Conservation (phyloP, 1,140 invertebrate genomes). For the Chironomus striatipennis region DNA sequence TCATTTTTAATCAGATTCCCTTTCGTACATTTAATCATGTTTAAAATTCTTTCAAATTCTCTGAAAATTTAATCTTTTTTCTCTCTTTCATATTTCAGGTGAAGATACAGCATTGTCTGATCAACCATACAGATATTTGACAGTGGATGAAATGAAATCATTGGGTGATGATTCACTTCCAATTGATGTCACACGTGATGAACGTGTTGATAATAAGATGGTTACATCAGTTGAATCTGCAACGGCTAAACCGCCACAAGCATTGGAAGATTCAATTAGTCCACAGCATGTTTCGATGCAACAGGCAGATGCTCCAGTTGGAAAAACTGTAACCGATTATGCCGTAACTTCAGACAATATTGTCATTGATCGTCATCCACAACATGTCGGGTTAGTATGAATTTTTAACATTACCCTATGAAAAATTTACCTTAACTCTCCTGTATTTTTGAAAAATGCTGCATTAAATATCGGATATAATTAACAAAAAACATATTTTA, state of each 20-base stretch:
- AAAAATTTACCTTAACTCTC: constrained; percentile 28
- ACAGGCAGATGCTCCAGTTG: constrained; percentile 39
- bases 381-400: constrained; percentile 62
- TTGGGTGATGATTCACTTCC: constrained; percentile 86
- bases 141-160: constrained; percentile 90
- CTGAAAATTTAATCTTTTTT: too few species aligned
- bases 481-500: not conserved
- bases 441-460: constrained; percentile 37
- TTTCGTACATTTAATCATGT: constrained; percentile 51
- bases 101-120: constrained; percentile 83
- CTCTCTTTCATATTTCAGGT: constrained; percentile 47
- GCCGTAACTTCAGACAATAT: constrained; percentile 49
- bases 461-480: constrained; percentile 30
- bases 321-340: not conserved
- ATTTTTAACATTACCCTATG: constrained; percentile 26
- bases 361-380: constrained; percentile 57
- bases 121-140: constrained; percentile 85
- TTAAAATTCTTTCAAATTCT: too few species aligned
- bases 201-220: constrained; percentile 57
- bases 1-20: constrained; percentile 34
- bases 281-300: constrained; percentile 45
- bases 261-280: constrained; percentile 50
- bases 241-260: constrained; percentile 39
- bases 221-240: constrained; percentile 40
- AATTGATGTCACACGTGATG: constrained; percentile 85